Conservation (phyloP, 1,140 invertebrate species). For the Penaeus chinensis region DNA sequence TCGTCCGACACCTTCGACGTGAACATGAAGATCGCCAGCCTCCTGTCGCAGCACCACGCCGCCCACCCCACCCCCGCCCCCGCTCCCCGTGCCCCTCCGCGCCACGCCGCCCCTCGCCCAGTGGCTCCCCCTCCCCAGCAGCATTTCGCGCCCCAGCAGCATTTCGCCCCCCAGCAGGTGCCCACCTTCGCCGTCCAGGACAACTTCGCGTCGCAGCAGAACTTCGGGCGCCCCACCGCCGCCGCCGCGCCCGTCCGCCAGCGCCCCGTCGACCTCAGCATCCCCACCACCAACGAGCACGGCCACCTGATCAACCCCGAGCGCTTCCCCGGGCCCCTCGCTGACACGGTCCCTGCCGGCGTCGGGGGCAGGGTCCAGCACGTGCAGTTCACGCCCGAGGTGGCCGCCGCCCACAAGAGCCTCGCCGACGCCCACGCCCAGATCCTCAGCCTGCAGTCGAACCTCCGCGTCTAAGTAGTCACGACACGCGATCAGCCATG, state of each 20-base stretch:
- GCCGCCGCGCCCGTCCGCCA: background rate
- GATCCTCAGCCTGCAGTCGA: slow-evolving; percentile 53
- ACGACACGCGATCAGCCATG: background rate
- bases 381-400: slow-evolving; percentile 43
- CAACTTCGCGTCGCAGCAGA: background rate
- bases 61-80: slow-evolving; percentile 28
- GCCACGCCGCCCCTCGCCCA: slow-evolving; percentile 6
- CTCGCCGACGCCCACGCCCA: slow-evolving; percentile 51
- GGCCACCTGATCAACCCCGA: slow-evolving; percentile 57
- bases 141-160: background rate
- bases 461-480: background rate
- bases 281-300: slow-evolving; percentile 41
- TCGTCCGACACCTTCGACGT: background rate
- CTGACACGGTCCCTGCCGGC: slow-evolving; percentile 35
- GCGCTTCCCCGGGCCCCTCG: slow-evolving; percentile 51
- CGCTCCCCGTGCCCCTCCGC: background rate
- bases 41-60: background rate
- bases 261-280: slow-evolving; percentile 14
- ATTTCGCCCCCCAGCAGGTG: background rate
- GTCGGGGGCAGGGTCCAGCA: slow-evolving; percentile 34
- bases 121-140: slow-evolving; percentile 5
- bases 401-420: slow-evolving; percentile 41
- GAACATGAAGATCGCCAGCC: background rate
- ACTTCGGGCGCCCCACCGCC: background rate
- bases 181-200: slow-evolving; percentile 21